Conservation (phyloP, 2,113 vertebrate species). For the Nanorana parkeri region DNA sequence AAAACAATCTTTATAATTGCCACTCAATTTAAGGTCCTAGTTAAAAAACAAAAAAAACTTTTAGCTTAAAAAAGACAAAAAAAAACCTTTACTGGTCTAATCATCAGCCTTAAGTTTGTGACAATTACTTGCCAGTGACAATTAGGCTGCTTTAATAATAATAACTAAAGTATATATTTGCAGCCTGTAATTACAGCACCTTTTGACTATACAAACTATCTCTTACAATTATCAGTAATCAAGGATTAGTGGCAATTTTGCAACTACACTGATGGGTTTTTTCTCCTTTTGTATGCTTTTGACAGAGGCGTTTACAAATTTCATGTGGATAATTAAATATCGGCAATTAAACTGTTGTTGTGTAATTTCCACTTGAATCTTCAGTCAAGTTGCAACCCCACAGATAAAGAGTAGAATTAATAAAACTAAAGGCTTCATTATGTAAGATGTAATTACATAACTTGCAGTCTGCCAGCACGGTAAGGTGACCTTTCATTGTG, state of each 20-base stretch:
- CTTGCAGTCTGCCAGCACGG: neutral
- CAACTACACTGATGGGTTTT: constrained; percentile 15
- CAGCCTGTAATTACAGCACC: constrained; percentile 21
- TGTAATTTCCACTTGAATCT: neutral
- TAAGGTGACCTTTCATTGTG: neutral
- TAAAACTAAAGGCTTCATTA: neutral
- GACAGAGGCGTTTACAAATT: constrained; percentile 27
- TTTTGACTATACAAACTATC: constrained; percentile 41
- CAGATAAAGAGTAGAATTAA: neutral
- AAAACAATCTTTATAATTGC: neutral
- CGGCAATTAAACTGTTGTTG: constrained; percentile 23
- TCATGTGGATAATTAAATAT: constrained; percentile 22
- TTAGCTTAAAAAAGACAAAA: too few relatives aligned
- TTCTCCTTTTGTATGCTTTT: constrained; percentile 7
- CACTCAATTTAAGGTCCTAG: neutral
- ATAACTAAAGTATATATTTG: constrained; percentile 33
- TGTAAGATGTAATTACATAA: constrained; percentile 1
- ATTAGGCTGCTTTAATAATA: constrained; percentile 25
- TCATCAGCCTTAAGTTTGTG: neutral
- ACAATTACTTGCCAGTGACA: constrained; percentile 13
- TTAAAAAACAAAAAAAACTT: neutral
- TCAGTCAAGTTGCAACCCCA: constrained; percentile 13
- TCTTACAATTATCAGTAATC: constrained; percentile 32
- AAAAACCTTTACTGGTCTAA: constrained; percentile 18
- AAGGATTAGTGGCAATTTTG: constrained; percentile 14